Evolutionary conservation across 1,140 invertebrate genomes (phyloP), one percentile per base, ranked within the genome.

Genomic region (Drosophila neocordata): DNA sequence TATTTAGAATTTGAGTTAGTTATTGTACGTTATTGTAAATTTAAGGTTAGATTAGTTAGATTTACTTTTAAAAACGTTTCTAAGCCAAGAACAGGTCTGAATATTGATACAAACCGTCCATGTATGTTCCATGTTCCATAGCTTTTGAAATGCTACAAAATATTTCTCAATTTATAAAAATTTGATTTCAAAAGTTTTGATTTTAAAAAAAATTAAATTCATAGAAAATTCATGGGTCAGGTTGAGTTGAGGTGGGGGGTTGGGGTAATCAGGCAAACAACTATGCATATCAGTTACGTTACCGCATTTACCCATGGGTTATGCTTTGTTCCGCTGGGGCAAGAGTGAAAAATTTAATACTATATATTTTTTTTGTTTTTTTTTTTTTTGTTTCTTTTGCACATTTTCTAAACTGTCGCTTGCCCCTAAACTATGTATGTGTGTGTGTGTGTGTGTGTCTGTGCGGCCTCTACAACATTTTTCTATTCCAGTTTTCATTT

Each of bases 401-500:
- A 75, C 71, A 75, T 74, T 74, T 75, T 75, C 72, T 62, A 75
- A 75, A 75, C 72, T 75, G 72, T 75, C 72, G 72, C 74, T 74
- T 72, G 56, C 71, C 44, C 24, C 20, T 18, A 13, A 44, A n/a
- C 71, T 67, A 48, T 41, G 52, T 48, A 44, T 60, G 31, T 63
- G n/a, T 22, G 27, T 35, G 60, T 15, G 63, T 44, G n/a, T 18
- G 34, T 35, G 20, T 1, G 52, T 44, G 13, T 44, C 1, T 44
- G 15, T 15, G 48, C 70, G 64, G 71, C 71, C 72, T 67, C 63
- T 73, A 51, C 61, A 48, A 72, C 64, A 62, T 62, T 75, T 62
- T 75, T 57, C 71, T 62, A 75, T 75, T 74, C 72, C 72, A 64
- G 64, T 68, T 74, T 67, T 74, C 72, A 74, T 74, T 73, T 74